Conservation (phyloP, 2,113 vertebrate species). For the Noctilio leporinus region DNA sequence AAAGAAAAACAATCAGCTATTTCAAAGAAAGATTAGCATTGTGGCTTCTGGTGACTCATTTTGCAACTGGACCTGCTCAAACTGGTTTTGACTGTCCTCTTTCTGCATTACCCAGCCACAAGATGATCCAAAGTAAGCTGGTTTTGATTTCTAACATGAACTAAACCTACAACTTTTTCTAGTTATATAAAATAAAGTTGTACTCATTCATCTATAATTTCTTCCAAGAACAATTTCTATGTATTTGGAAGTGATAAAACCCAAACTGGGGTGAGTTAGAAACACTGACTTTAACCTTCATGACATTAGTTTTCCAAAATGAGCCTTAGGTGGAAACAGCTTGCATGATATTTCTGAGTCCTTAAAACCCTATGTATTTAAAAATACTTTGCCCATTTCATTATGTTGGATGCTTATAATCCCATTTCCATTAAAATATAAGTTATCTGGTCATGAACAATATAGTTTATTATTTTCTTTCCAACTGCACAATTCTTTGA, state of each 20-base stretch:
- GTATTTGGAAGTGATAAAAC: not conserved
- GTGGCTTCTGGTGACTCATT: conserved; percentile 55
- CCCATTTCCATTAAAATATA: not conserved
- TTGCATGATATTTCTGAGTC: not conserved
- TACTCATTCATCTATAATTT: not conserved
- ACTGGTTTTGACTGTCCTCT: conserved; percentile 54
- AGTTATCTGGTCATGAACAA: not conserved
- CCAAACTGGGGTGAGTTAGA: not conserved
- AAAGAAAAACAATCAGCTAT: conserved; percentile 62
- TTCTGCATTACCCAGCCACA: not conserved
- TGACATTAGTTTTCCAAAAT: not conserved
- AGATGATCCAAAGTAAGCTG: not conserved
- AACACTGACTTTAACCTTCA: not conserved
- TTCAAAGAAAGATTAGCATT: conserved; percentile 25
- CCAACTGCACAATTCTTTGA: not conserved
- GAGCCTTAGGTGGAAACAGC: not conserved
- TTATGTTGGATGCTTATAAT: not conserved
- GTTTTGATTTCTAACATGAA: not conserved
- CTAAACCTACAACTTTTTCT: not conserved
- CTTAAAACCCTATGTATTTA: not conserved
- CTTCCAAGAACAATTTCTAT: not conserved
- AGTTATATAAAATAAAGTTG: not conserved
- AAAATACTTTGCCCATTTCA: not conserved
- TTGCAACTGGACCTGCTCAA: conserved; percentile 33
- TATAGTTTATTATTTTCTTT: conserved; percentile 14